Evolutionary conservation across 2,888 invertebrate species (phyloP), one percentile per base, ranked within the genome.

Genomic region (Coleophora deauratella): DNA sequence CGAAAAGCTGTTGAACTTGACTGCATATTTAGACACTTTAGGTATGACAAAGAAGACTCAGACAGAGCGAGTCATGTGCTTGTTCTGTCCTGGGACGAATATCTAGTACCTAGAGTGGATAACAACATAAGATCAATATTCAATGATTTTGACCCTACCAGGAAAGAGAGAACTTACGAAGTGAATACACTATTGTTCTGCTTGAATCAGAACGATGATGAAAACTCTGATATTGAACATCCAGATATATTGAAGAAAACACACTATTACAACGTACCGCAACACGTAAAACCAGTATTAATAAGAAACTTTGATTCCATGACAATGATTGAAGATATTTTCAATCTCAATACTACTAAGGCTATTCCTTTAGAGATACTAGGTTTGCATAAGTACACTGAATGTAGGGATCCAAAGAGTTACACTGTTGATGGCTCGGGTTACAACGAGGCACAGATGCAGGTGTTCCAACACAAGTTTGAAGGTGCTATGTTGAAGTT

Each of bases 1-100:
- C 58, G 79, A 36, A 76, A 75, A 54, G 82, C 91, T 30, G 79
- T 91, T 10, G 88, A 91, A 62, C 71, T 88, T 21, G 92, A 93
- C 65, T 93, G 92, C 57, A 57, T 89, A 12, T 88, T 90, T 46
- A 85, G 92, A 47, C 89, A 89, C 41, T 87, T 86, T 43, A 82
- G 85, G 52, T 72, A 78, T 55, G 86, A 86, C 44, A 85, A 78
- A 48, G 85, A 86, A 31, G 82, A 84, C 12, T 41, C 58, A 1
- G 66, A 86, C 27, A 85, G 84, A 59, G 84, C 84, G 1, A 86
- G 86, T 49, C 87, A 87, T 66, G 86, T 86, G 0, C 72, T 86
- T 43, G 84, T 88, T 0, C 59, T 91, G 30, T 84, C 89, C 0
- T 89, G 91, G 87, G 88, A 91, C 54, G 91, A 92, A 53, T 91